Evolutionary conservation across 2,888 invertebrate species (phyloP).

Genomic region (Icerya purchasi): DNA sequence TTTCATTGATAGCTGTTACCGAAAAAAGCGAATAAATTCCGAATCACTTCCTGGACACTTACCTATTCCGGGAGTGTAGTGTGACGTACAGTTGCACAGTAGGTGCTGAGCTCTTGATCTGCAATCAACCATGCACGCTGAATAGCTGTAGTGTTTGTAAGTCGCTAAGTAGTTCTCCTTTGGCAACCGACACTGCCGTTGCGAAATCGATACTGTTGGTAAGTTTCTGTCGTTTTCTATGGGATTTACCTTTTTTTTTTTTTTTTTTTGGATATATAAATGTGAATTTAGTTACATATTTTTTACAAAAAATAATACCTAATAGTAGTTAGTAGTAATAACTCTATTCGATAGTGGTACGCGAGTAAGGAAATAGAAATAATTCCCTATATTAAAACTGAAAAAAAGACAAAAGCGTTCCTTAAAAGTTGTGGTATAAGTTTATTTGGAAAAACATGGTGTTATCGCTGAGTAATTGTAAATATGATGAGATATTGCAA

Average conservation of each 20-base stretch:
- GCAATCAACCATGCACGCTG: constrained; percentile 36
- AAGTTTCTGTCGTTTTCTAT: constrained; percentile 37
- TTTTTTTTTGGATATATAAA: too few relatives aligned
- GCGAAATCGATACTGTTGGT: constrained; percentile 27
- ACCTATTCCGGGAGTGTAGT: constrained; percentile 30
- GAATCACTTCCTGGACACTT: not conserved
- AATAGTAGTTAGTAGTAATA: too few relatives aligned
- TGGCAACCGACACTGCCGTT: constrained; percentile 34
- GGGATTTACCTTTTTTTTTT: constrained; percentile 31
- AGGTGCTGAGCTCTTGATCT: constrained; percentile 31
- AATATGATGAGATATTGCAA: too few relatives aligned
- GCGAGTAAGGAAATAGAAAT: too few relatives aligned
- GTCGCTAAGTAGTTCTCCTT: constrained; percentile 31
- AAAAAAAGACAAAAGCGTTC: too few relatives aligned
- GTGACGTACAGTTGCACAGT: constrained; percentile 39
- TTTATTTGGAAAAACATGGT: too few relatives aligned
- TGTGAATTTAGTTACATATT: too few relatives aligned
- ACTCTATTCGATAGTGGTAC: too few relatives aligned
- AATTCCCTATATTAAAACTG: not conserved
- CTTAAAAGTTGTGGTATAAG: too few relatives aligned
- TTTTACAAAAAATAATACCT: too few relatives aligned
- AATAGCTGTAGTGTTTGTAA: constrained; percentile 35
- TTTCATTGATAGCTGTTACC: not conserved
- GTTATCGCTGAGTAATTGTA: too few relatives aligned
- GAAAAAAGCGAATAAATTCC: not conserved